Evolutionary conservation across 2,888 invertebrate species (phyloP), one percentile per base, ranked within the genome.

Genomic region (Drosophila prolongata): DNA sequence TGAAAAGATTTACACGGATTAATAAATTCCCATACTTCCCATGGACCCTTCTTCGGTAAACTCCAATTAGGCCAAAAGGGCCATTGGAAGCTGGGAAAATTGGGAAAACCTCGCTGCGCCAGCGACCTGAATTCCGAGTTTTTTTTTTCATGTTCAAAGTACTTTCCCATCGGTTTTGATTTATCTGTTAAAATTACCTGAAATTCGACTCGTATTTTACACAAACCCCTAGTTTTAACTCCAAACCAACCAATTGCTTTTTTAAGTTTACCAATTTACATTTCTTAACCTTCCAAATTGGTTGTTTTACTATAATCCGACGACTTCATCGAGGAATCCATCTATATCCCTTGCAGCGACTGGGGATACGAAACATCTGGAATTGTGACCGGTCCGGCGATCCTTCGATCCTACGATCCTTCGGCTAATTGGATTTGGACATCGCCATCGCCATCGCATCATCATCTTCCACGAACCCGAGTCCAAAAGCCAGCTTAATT

Each of bases 401-500:
- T 35, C 35, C 35, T 11, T 10, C n/a, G 30, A 30, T 30, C 30
- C 30, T 8, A 30, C 30, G 49, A 56, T 34, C 24, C 30, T 19
- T 6, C 30, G 58, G 19, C 58, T 55, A 59, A 59, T 59, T 59
- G 58, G 58, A 59, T 34, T 59, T 11, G 56, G 56, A 34, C 9
- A 30, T 13, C 5, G 27, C 30, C 30, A 30, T 30, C 8, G 30
- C 30, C 35, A 38, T 27, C 38, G 56, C 55, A 58, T 16, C 54
- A 58, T 58, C 58, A 59, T 59, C 40, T 49, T 49, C 16, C 16
- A 19, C 46, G 38, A 40, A 35, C 13, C 38, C 38, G 35, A 27
- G 57, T 46, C 73, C 52, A 46, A 52, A 34, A 57, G 71, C 24
- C 64, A 64, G 40, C 62, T 71, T 71, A 64, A 71, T 71, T 71